Conservation (phyloP, 2,888 invertebrate species). For the Proisotoma minuta region DNA sequence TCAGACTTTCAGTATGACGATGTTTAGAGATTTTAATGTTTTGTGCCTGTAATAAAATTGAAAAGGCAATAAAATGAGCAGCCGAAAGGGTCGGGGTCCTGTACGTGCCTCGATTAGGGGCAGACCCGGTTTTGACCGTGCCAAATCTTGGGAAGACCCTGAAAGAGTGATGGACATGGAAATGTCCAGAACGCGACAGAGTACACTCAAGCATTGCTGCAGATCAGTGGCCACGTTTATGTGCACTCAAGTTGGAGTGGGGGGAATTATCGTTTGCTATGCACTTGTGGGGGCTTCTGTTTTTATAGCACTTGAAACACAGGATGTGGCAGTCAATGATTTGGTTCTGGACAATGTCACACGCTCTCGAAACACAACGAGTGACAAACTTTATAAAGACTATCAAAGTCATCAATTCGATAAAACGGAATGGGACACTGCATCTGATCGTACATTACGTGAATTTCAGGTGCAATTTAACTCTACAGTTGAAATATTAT, state of each 20-base stretch:
- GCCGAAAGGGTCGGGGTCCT: slow-evolving; percentile 33
- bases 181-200: slow-evolving; percentile 54
- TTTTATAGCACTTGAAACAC: slow-evolving; percentile 72
- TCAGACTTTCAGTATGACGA: neutral
- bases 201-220: slow-evolving; percentile 77
- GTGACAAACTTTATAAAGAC: slow-evolving; percentile 64
- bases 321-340: slow-evolving; percentile 53
- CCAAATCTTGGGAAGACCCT: slow-evolving; percentile 40
- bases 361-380: slow-evolving; percentile 27
- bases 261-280: slow-evolving; percentile 79
- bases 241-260: slow-evolving; percentile 84
- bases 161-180: slow-evolving; percentile 31
- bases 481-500: too few species aligned
- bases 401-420: slow-evolving; percentile 64
- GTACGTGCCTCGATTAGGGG: slow-evolving; percentile 35
- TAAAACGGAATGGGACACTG: slow-evolving; percentile 59
- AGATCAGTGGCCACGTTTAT: slow-evolving; percentile 82
- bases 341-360: slow-evolving; percentile 36
- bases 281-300: slow-evolving; percentile 78
- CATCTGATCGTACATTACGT: slow-evolving; percentile 60
- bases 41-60: too few species aligned
- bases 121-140: slow-evolving; percentile 24
- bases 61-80: slow-evolving; percentile 41
- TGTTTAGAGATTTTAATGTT: too few species aligned
- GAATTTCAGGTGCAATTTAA: slow-evolving; percentile 61